These are phyloP conservation scores for Nestor notabilis DNA, from an alignment of 2,113 vertebrate genomes.

Conservation along the genomic window DNA sequence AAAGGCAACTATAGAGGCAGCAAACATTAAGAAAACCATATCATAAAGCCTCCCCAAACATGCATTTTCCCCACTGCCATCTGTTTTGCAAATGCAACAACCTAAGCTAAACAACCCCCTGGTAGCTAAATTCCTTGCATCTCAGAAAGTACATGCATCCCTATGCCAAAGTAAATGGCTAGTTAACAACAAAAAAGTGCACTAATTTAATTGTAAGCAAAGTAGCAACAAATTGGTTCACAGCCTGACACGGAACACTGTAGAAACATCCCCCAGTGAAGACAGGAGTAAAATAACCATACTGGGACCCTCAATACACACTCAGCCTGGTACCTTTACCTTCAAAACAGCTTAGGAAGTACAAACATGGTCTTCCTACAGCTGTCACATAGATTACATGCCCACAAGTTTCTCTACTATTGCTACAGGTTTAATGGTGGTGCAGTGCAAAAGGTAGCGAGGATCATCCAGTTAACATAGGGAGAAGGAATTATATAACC, in stretches of 20 bases:
- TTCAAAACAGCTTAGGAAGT: neutral
- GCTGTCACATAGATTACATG: neutral
- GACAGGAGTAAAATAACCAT: neutral
- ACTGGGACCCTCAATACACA: neutral
- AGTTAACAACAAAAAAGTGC: neutral
- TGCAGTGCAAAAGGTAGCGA: neutral
- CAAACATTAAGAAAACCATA: neutral
- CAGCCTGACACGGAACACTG: neutral
- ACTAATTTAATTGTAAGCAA: neutral
- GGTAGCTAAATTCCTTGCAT: neutral
- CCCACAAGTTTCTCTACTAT: neutral
- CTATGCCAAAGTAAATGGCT: conserved; percentile 16
- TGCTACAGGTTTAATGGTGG: neutral
- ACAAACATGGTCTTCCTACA: neutral
- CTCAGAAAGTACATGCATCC: neutral
- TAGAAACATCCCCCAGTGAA: neutral
- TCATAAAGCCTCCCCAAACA: neutral
- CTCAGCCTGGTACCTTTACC: neutral
- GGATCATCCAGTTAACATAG: neutral
- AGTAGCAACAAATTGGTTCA: neutral
- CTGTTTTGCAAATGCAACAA: neutral
- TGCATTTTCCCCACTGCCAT: neutral
- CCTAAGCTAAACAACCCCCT: neutral
- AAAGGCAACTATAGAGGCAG: neutral
- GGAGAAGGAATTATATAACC: neutral